Conservation (phyloP, 92 coral and sea anemone genomes). For the Bergia sp. region DNA sequence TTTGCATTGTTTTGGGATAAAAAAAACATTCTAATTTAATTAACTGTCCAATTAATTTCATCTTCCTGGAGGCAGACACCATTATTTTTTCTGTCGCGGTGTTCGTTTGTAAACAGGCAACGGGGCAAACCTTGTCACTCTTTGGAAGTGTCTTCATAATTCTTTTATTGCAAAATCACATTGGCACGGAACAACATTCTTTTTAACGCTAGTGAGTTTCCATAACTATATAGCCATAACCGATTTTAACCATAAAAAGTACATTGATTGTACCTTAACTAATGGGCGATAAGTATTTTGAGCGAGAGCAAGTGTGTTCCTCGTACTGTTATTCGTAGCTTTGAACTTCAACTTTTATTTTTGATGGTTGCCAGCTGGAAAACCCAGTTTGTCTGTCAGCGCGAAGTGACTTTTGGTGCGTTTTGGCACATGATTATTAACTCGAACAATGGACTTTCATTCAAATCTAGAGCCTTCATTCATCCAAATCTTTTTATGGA, state of each 20-base stretch:
- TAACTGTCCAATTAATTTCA: too few species aligned
- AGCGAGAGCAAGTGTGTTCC: too few species aligned
- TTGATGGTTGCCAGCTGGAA: background rate
- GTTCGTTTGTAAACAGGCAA: background rate
- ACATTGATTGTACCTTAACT: too few species aligned
- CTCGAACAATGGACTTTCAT: conserved; percentile 14
- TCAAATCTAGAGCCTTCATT: background rate
- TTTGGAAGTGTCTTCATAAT: too few species aligned
- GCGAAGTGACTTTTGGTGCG: background rate
- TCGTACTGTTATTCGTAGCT: too few species aligned
- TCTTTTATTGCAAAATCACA: background rate
- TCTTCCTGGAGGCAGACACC: too few species aligned
- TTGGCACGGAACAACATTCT: background rate
- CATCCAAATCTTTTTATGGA: background rate
- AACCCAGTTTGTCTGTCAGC: background rate
- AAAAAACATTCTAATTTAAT: too few species aligned
- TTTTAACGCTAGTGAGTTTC: background rate
- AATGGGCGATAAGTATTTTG: background rate
- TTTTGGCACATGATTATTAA: background rate
- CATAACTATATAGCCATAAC: background rate
- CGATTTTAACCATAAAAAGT: background rate
- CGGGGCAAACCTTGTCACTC: background rate
- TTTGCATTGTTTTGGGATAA: too few species aligned
- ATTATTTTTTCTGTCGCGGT: too few species aligned
- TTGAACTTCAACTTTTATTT: too few species aligned